A percentile compares a stretch with the other conserved stretches of the same genome.
phyloP scores from a whole-genome alignment of 2,113 vertebrate species.

The Gadus chalcogrammus region DNA sequence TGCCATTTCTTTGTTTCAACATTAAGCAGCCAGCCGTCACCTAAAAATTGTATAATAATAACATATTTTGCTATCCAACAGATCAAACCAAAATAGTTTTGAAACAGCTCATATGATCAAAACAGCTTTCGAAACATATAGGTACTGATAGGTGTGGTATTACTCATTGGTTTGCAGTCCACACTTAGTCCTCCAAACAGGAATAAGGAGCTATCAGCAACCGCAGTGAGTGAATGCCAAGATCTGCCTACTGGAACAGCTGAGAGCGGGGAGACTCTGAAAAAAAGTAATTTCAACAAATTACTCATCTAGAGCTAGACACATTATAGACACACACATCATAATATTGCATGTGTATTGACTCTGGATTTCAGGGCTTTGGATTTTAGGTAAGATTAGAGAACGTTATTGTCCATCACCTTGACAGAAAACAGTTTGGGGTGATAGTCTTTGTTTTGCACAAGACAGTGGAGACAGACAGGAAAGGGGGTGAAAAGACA shows the following conservation, averaged over 20 bases:
- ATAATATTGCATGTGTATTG: neutral
- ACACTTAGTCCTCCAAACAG: conserved; percentile 90
- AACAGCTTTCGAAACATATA: no score
- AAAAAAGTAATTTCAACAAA: conserved; percentile 12
- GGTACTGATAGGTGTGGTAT: conserved; percentile 39
- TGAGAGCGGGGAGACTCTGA: conserved; percentile 70
- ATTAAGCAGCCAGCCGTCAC: conserved; percentile 87
- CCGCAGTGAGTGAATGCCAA: conserved; percentile 88
- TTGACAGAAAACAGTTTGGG: no score
- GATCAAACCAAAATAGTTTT: neutral
- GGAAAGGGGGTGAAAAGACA: no score
- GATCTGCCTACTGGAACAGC: conserved; percentile 82
- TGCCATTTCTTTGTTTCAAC: conserved; percentile 82
- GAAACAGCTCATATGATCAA: neutral
- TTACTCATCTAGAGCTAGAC: no score
- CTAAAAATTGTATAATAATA: conserved; percentile 20
- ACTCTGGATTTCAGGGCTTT: no score
- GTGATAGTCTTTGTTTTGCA: no score
- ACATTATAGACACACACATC: neutral
- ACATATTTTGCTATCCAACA: neutral
- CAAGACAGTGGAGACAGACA: no score
- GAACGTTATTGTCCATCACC: no score
- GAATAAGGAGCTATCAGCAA: conserved; percentile 83
- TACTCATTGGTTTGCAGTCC: conserved; percentile 89
- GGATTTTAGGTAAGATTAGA: no score